A percentile compares a stretch with the other conserved stretches of the same genome.
phyloP scores from a whole-genome alignment of 2,113 vertebrate genomes.

The Ailuropoda melanoleuca region DNA sequence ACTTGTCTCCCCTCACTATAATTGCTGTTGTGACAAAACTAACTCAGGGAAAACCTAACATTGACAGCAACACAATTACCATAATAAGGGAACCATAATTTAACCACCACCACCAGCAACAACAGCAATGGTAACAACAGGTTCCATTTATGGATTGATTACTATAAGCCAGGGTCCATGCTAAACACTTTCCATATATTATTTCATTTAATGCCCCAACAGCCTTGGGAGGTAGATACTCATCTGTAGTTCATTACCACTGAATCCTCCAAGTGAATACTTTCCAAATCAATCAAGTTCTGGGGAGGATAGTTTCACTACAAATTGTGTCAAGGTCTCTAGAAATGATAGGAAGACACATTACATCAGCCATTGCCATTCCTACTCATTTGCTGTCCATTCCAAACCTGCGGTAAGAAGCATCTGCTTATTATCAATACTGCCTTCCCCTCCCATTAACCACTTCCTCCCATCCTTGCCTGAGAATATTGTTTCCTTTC shows the following conservation, averaged over 20 bases:
- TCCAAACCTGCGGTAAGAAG: background rate
- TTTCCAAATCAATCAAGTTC: constrained; percentile 44
- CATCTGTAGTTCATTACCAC: background rate
- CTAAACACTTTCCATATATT: background rate
- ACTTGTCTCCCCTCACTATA: background rate
- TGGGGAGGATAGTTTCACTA: background rate
- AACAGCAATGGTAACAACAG: background rate
- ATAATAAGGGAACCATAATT: background rate
- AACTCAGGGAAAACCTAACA: constrained; percentile 21
- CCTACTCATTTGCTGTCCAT: constrained; percentile 24
- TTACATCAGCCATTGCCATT: background rate
- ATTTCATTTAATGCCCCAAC: background rate
- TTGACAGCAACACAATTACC: background rate
- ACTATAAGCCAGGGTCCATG: background rate
- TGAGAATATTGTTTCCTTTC: constrained; percentile 15
- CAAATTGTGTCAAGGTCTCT: background rate
- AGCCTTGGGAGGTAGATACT: background rate
- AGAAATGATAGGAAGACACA: background rate
- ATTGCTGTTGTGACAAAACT: background rate
- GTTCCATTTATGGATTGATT: constrained; percentile 1
- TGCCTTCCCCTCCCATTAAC: background rate
- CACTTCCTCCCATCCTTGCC: background rate
- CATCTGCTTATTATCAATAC: background rate
- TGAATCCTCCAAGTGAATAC: constrained; percentile 6
- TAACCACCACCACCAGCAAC: background rate